Base-by-base conservation (phyloP, 2,113 vertebrate genomes). In the Triplophysa dalaica region DNA sequence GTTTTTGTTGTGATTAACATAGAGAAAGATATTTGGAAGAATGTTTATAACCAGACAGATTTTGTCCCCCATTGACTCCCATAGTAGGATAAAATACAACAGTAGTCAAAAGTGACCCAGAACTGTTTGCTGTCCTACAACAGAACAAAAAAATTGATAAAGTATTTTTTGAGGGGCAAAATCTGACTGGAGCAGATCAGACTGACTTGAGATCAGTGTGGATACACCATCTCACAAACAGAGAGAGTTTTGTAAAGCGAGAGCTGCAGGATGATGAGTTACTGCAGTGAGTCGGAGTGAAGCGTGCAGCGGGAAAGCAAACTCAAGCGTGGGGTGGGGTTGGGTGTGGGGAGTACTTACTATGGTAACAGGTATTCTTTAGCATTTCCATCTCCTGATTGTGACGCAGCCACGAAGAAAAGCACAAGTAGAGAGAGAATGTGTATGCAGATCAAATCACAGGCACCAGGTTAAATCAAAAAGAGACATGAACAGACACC, bases 281-380 rank as follows among this genome's bases (percentile, higher is more conserved):
- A 83, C 78, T 73, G 67, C 75, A 84, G 82, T 90, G 79, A 91
- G 84, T 84, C 87, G 85, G 85, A 80, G 86, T 85, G 93, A 93
- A 93, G 93, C 87, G 92, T 95, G 96, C 95, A 87, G 45, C 69
- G 83, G 78, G 58, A 24, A 75, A 86, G 73, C 70, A 69, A 81
- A 92, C 90, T 89, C 86, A 90, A 88, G 88, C 86, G 88, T 90
- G 90, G 87, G 85, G 92, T 52, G 88, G 91, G 91, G 82, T 88
- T 38, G 33, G 33, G 33, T 7, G 33, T 2, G 89, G 88, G 90
- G 92, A 2, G 17, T 97, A 99, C 98, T 99, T 98, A 99, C 98
- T 99, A 99, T 93, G 97, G 97, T 87, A 98, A 96, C 94, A 99
- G 98, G 97, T 97, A 98, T 92, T 99, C 98, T 97, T 94, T 99